Evolutionary conservation across 2,888 invertebrate genomes (phyloP), one percentile per base, ranked within the genome.

Genomic region (Monoplex corrugatus): DNA sequence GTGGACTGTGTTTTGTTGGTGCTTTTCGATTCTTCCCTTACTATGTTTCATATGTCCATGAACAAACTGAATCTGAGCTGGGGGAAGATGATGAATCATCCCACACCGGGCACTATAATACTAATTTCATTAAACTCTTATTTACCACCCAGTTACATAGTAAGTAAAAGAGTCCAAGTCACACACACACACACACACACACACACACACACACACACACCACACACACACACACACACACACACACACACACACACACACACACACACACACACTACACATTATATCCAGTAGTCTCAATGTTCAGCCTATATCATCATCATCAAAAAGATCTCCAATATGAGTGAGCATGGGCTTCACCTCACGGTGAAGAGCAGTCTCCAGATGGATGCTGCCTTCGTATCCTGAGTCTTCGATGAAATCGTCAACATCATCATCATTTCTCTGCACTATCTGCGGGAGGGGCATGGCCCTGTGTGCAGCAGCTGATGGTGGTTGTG

Each of bases 261-360:
- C 68, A 68, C 68, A 35, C 75, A 75, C 35, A 75, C 80, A 82
- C 38, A 38, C 0, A 44, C 13, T 44, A n/a, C 0, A 23, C 23
- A 19, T 43, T 43, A 68, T 28, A 23, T 43, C 13, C n/a, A 32
- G 45, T 3, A 86, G n/a, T 28, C 19, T 57, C 28, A 8, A 80
- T 83, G n/a, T n/a, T n/a, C 35, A 88, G 43, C 68, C 23, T 40
- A 68, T 43, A 44, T 88, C 88, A 88, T 82, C 82, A 68, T 88
- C 88, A 88, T 88, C 83, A 88, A 83, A 88, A 44, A 88, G 35
- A n/a, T 88, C 88, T 43, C 88, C 88, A n/a, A 88, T 88, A 5
- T 50, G 32, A 0, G 44, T 68, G 16, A 82, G 35, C 35, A 44
- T 13, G 23, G 83, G 43, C 23, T 45, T n/a, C 8, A 83, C 35